Evolutionary conservation across 2,113 vertebrate species (phyloP).

Genomic region (Saimiri boliviensis): DNA sequence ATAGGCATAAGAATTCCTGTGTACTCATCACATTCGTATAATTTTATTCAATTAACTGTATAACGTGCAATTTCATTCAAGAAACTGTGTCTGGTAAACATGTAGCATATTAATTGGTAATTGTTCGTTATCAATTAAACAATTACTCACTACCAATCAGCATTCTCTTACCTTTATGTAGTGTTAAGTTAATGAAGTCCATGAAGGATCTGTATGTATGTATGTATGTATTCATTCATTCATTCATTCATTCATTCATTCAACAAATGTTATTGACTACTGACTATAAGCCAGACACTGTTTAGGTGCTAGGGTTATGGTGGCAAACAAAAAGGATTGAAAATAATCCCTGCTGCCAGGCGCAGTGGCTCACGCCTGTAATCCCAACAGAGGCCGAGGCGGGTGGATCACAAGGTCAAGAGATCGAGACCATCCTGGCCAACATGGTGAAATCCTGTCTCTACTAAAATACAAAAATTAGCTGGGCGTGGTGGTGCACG

Average conservation of each 20-base stretch:
- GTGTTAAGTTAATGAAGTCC: neutral
- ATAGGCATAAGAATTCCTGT: neutral
- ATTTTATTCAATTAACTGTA: neutral
- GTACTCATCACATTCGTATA: neutral
- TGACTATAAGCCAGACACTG: neutral
- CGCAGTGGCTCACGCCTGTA: no score
- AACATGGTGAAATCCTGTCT: no score
- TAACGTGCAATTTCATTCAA: neutral
- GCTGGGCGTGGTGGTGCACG: no score
- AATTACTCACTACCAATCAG: neutral
- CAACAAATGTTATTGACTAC: neutral
- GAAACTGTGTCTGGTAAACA: neutral
- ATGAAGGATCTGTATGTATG: neutral
- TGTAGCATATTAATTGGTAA: neutral
- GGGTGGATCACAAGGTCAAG: no score
- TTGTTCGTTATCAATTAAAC: neutral
- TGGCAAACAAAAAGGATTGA: neutral
- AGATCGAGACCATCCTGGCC: no score
- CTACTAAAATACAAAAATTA: no score
- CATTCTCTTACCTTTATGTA: neutral
- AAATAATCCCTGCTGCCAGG: neutral
- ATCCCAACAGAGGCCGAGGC: no score
- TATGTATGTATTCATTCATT: no score
- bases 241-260: no score
- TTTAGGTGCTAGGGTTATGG: neutral